Evolutionary conservation across 2,113 vertebrate genomes (phyloP).

Genomic region (Xenopus tropicalis): DNA sequence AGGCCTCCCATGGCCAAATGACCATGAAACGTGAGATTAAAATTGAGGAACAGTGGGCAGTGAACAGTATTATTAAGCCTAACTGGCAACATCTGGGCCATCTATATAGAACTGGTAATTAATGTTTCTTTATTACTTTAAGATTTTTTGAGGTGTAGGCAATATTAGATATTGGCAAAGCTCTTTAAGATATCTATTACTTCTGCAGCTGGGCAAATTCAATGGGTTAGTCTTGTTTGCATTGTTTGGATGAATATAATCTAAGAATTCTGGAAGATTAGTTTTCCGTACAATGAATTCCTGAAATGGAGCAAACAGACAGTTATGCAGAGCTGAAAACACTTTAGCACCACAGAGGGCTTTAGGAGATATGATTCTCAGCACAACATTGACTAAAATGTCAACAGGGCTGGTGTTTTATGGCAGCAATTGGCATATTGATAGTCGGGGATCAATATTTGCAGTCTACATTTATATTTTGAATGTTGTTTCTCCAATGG

Average conservation of each 20-base stretch:
- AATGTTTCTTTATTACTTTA: too few relatives aligned
- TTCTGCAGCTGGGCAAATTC: not conserved
- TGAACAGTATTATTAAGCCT: too few relatives aligned
- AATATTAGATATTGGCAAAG: too few relatives aligned
- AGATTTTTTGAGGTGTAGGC: too few relatives aligned
- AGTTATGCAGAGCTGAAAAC: not conserved
- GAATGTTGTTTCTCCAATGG: constrained; percentile 51
- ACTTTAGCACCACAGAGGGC: constrained; percentile 22
- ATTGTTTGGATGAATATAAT: not conserved
- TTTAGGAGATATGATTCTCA: constrained; percentile 28
- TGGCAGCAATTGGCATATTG: constrained; percentile 50
- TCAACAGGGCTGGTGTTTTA: constrained; percentile 54
- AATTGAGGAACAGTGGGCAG: too few relatives aligned
- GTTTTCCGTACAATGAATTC: constrained; percentile 25
- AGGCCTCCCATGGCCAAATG: too few relatives aligned
- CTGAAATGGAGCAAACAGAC: constrained; percentile 31
- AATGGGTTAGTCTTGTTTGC: not conserved
- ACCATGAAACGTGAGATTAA: too few relatives aligned
- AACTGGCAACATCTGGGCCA: too few relatives aligned
- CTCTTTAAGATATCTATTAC: too few relatives aligned
- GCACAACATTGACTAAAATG: constrained; percentile 53
- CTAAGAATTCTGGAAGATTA: not conserved
- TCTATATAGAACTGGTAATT: too few relatives aligned
- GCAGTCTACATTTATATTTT: constrained; percentile 56
- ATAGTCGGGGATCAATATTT: constrained; percentile 56